These are phyloP conservation scores for Poecilia wingei DNA, from an alignment of 2,797 vertebrate genomes.

Conservation along the genomic window DNA sequence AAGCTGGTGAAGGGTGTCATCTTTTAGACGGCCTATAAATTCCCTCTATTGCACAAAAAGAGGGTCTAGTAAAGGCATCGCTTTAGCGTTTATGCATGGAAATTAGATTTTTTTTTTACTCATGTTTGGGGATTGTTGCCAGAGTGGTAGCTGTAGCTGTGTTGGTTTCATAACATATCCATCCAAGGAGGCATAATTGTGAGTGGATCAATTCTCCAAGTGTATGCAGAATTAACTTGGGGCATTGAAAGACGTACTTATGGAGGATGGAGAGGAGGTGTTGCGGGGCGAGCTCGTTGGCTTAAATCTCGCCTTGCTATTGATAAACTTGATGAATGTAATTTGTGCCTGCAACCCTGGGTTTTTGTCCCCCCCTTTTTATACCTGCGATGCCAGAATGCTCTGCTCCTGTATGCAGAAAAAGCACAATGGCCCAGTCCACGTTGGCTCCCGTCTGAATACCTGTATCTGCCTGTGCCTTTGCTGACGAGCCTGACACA, in stretches of 20 bases:
- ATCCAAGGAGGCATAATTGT: slow-evolving; percentile 66
- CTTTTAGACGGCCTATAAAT: slow-evolving; percentile 69
- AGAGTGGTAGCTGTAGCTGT: slow-evolving; percentile 44
- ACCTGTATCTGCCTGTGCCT: slow-evolving; percentile 76
- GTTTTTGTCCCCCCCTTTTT: slow-evolving; percentile 74
- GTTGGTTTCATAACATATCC: slow-evolving; percentile 70
- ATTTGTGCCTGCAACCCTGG: slow-evolving; percentile 74
- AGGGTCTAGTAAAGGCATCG: slow-evolving; percentile 54
- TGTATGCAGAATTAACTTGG: slow-evolving; percentile 70
- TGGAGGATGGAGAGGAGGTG: slow-evolving; percentile 53
- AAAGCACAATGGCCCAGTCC: slow-evolving; percentile 73
- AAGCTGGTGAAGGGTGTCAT: slow-evolving; percentile 72
- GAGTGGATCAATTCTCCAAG: slow-evolving; percentile 59
- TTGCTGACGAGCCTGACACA: slow-evolving; percentile 71
- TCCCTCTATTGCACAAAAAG: slow-evolving; percentile 64
- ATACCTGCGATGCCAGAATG: slow-evolving; percentile 76
- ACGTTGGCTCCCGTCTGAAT: slow-evolving; percentile 74
- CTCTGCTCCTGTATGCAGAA: slow-evolving; percentile 64
- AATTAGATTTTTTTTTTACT: slow-evolving; percentile 62
- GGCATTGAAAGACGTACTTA: slow-evolving; percentile 71
- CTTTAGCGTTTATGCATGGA: slow-evolving; percentile 60
- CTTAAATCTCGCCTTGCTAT: slow-evolving; percentile 76
- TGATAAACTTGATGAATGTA: slow-evolving; percentile 82
- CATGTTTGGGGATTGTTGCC: slow-evolving; percentile 67
- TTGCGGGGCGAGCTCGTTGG: slow-evolving; percentile 68